Percentiles rank a stretch among this genome's conserved stretches.
phyloP scores from a whole-genome alignment of 2,888 invertebrate genomes.

The Agriotes lineatus region DNA sequence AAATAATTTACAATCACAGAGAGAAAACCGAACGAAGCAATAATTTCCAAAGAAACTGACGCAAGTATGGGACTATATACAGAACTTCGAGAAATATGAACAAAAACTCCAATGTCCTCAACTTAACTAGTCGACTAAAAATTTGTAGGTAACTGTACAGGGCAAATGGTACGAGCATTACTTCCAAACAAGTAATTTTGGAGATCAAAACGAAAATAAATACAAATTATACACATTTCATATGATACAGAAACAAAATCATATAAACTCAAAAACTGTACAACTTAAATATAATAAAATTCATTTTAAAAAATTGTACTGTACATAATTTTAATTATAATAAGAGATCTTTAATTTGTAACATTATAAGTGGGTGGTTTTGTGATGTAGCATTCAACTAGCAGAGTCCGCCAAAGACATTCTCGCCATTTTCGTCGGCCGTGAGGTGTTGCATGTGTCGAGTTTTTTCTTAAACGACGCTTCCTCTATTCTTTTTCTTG shows the following conservation, averaged over 20 bases:
- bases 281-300: conserved; percentile 42
- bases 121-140: neutral
- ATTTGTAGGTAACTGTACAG: conserved; percentile 38
- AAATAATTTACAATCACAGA: neutral
- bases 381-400: conserved; percentile 38
- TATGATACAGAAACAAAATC: conserved; percentile 48
- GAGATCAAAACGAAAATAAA: conserved; percentile 57
- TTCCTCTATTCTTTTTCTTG: conserved; percentile 69
- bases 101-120: neutral
- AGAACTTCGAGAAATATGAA: too few species aligned
- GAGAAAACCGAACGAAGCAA: neutral
- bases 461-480: conserved; percentile 68
- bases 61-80: too few species aligned
- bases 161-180: conserved; percentile 30
- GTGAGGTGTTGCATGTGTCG: conserved; percentile 62
- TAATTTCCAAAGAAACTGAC: too few species aligned
- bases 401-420: conserved; percentile 52
- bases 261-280: conserved; percentile 45
- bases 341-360: conserved; percentile 48
- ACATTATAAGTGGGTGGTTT: conserved; percentile 35
- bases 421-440: conserved; percentile 65
- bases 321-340: conserved; percentile 44
- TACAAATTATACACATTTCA: conserved; percentile 50
- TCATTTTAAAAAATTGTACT: conserved; percentile 43
- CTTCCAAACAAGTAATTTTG: conserved; percentile 43